Evolutionary conservation across 2,113 vertebrate species (phyloP).

Genomic region (Gambusia holbrooki): DNA sequence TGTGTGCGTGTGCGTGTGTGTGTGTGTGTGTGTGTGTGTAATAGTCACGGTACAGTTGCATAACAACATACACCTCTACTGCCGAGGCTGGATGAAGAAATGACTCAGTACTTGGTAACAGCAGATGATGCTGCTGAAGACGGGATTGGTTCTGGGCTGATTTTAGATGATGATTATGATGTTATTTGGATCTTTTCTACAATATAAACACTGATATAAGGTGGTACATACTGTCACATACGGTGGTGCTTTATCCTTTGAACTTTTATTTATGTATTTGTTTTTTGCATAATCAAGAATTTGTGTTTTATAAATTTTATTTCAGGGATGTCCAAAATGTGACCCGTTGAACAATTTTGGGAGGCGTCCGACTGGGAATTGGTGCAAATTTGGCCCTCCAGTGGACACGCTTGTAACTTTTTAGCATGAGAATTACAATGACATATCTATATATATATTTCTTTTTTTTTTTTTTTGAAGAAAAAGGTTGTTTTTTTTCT

Average conservation of each 20-base stretch:
- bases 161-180: background rate
- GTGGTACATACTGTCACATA: background rate
- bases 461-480: no score
- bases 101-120: constrained; percentile 53
- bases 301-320: no score
- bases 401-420: no score
- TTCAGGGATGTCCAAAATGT: no score
- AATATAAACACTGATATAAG: background rate
- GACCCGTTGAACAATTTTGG: no score
- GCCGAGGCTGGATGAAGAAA: constrained; percentile 45
- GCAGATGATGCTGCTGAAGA: constrained; percentile 12
- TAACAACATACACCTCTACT: constrained; percentile 46
- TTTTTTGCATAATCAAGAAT: background rate
- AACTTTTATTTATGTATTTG: background rate
- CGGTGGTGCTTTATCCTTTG: background rate
- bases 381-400: no score
- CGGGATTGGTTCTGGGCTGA: constrained; percentile 8
- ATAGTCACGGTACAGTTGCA: constrained; percentile 50
- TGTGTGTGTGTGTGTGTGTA: constrained; percentile 31
- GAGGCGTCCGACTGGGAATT: no score
- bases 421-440: no score
- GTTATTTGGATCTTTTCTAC: background rate
- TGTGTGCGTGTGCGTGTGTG: constrained; percentile 31
- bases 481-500: no score
- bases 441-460: no score